A percentile compares a stretch with the other conserved stretches of the same genome.
These are phyloP conservation scores for Siniperca obscura DNA, from an alignment of 2,797 vertebrate genomes.

Conservation along the genomic window DNA sequence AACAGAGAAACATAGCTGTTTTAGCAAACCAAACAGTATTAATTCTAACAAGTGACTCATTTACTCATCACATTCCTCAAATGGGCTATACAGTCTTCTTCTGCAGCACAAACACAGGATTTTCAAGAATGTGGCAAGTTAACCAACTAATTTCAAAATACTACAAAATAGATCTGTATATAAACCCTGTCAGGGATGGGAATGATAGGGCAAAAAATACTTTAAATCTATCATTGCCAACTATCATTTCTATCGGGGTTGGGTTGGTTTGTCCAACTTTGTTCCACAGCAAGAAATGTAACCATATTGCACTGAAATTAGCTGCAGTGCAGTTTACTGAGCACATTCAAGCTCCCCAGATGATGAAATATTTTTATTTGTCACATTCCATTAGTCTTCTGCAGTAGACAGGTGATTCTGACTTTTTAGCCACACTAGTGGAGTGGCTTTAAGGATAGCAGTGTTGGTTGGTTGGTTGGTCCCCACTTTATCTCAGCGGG, in stretches of 20 bases:
- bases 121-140: conserved; percentile 38
- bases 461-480: background rate
- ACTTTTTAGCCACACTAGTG: background rate
- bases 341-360: background rate
- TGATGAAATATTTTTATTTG: background rate
- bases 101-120: conserved; percentile 15
- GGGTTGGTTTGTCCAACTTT: background rate
- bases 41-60: conserved; percentile 41
- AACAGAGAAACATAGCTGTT: conserved; percentile 53
- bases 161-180: background rate
- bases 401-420: too few relatives aligned
- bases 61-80: conserved; percentile 63
- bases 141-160: conserved; percentile 8
- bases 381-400: too few relatives aligned
- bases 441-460: background rate
- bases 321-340: too few relatives aligned
- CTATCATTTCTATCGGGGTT: too few relatives aligned
- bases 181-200: background rate
- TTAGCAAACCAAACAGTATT: conserved; percentile 51
- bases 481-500: background rate
- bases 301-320: background rate
- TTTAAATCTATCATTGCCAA: background rate
- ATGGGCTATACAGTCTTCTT: conserved; percentile 25
- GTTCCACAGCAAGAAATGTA: background rate
- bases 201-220: background rate